Percentiles rank a stretch among this genome's conserved stretches.
phyloP scores from a whole-genome alignment of 2,113 vertebrate genomes.

The Phoxinus phoxinus region DNA sequence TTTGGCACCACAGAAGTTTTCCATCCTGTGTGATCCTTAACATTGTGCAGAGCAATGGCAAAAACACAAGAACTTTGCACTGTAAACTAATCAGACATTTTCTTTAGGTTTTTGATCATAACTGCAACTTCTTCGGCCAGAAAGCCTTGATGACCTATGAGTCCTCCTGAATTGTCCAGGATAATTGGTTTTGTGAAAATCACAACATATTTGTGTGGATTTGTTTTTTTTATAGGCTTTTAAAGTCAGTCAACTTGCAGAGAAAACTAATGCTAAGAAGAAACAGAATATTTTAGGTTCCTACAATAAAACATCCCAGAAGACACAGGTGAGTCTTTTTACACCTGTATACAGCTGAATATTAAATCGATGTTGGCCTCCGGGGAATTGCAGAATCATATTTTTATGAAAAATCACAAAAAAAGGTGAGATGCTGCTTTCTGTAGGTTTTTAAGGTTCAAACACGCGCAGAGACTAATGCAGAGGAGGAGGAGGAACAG shows the following conservation, averaged over 20 bases:
- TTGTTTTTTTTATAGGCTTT: not conserved
- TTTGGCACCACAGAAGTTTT: conserved; percentile 9
- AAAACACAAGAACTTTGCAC: not conserved
- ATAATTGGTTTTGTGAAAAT: not conserved
- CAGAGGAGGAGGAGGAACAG: not conserved
- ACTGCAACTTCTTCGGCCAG: conserved; percentile 26
- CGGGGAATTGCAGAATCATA: not conserved
- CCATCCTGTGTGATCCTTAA: not conserved
- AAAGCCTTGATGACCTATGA: not conserved
- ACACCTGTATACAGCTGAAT: no score
- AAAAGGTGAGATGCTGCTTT: not conserved
- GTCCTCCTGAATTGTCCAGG: not conserved
- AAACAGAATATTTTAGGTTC: not conserved
- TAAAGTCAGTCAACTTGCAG: not conserved
- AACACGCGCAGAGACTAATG: not conserved
- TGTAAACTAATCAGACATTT: not conserved
- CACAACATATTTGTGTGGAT: not conserved
- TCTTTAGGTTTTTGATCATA: not conserved
- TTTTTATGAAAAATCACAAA: not conserved
- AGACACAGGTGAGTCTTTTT: conserved; percentile 3
- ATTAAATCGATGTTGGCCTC: not conserved
- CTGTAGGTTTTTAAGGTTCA: not conserved
- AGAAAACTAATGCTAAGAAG: not conserved
- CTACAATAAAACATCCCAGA: not conserved
- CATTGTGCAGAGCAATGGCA: conserved; percentile 21